These are phyloP conservation scores for Neodon shergylaensis DNA, from an alignment of 2,113 vertebrate genomes.

Conservation along the genomic window DNA sequence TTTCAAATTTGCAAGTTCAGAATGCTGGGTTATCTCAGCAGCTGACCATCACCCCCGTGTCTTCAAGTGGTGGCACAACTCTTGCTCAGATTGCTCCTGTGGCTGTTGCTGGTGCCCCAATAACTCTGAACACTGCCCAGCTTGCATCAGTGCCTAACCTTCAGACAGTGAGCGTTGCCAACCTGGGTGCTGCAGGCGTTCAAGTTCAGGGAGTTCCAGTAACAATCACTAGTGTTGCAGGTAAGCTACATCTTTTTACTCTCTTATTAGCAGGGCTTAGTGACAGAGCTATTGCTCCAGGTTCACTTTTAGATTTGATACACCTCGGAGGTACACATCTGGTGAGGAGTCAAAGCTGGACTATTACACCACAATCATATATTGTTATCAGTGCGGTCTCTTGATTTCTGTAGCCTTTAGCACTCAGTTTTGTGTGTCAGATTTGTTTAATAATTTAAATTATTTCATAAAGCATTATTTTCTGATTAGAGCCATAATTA, in stretches of 20 bases:
- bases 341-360: background rate
- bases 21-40: conserved; percentile 95
- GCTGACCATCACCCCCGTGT: conserved; percentile 94
- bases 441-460: conserved; percentile 42
- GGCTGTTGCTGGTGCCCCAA: conserved; percentile 94
- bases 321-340: background rate
- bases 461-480: conserved; percentile 24
- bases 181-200: conserved; percentile 94
- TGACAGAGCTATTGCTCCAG: background rate
- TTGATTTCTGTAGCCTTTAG: background rate
- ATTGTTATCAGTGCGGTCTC: background rate
- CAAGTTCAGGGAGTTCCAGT: conserved; percentile 98
- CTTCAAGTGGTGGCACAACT: conserved; percentile 90
- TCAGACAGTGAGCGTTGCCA: conserved; percentile 98
- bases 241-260: conserved; percentile 85
- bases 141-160: conserved; percentile 96
- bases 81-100: conserved; percentile 94
- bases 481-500: conserved; percentile 34
- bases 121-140: conserved; percentile 96
- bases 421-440: conserved; percentile 7
- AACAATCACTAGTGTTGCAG: conserved; percentile 96
- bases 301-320: conserved; percentile 4
- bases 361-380: background rate
- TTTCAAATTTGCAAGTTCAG: conserved; percentile 93
- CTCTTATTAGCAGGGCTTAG: background rate